These are phyloP conservation scores for Panagrolaimus sp. DNA, from an alignment of 1,140 invertebrate species.

Conservation along the genomic window DNA sequence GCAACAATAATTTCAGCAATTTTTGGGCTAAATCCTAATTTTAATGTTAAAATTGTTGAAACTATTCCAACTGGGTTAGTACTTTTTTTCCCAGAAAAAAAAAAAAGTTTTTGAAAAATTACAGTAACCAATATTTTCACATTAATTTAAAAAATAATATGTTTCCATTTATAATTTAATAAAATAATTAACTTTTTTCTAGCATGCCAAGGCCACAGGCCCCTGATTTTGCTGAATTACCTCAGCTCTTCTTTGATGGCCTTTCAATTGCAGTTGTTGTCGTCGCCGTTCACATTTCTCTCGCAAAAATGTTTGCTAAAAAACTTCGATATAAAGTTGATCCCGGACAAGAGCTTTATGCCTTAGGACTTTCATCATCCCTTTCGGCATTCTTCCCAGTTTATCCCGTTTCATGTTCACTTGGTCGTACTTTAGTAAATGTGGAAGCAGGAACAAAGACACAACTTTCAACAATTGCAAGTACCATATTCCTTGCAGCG, in stretches of 20 bases:
- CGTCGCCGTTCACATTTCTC: conserved; percentile 31
- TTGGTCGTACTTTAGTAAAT: conserved; percentile 29
- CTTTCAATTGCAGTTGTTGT: conserved; percentile 33
- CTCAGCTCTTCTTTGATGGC: conserved; percentile 25
- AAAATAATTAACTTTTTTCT: too few species aligned
- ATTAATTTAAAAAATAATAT: too few species aligned
- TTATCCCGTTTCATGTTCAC: conserved; percentile 41
- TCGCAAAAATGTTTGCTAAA: conserved; percentile 24
- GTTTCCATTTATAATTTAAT: neutral
- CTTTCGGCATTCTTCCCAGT: conserved; percentile 31
- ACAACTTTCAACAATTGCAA: conserved; percentile 25
- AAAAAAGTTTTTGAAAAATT: conserved; percentile 1
- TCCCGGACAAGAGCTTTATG: conserved; percentile 35
- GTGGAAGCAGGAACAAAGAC: conserved; percentile 34
- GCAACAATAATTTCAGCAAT: conserved; percentile 1
- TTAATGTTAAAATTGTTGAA: conserved; percentile 29
- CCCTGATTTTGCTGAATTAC: conserved; percentile 17
- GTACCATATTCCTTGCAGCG: conserved; percentile 23
- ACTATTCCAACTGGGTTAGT: conserved; percentile 27
- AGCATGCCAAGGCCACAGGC: conserved; percentile 26
- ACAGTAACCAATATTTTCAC: too few species aligned
- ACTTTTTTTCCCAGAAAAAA: too few species aligned
- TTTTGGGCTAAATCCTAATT: conserved; percentile 11
- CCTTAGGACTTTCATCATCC: conserved; percentile 16
- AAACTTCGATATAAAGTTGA: conserved; percentile 31